Base-by-base conservation (phyloP, 2,113 vertebrate genomes). In the Irena cyanogastra region DNA sequence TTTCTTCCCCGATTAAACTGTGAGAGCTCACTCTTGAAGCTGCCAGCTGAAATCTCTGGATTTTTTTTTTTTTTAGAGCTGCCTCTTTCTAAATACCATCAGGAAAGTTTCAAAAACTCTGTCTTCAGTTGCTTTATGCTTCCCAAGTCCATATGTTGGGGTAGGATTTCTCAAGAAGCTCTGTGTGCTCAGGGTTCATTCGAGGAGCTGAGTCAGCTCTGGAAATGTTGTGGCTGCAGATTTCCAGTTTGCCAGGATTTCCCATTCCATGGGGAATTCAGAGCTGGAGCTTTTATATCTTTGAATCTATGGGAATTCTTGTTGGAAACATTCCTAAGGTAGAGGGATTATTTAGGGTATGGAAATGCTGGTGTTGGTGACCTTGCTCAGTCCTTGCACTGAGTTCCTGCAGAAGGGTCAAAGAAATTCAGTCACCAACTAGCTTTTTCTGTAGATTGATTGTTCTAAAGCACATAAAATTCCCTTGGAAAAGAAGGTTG, bases 161-260 rank as follows among this genome's bases (percentile, higher is more conserved):
- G 18, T 17, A 6, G 63, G 31, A 56, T 39, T 16, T 66, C 15
- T 26, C 12, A 7, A 16, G 49, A 16, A 53, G 30, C 11, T 86
- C 23, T 23, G 0, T 10, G 24, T 23, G 14, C 47, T 41, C 18
- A 5, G 0, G 7, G 11, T 7, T 9, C 7, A 0, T 30, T 11
- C 4, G 3, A 23, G 74, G 50, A 87, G 27, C 54, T 66, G 50
- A 80, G 33, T 68, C 56, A 63, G 47, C 47, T 39, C 16, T 44
- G 57, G 42, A 59, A 91, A 6, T 41, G 13, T 9, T 26, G 2
- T 2, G 10, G 15, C 7, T 44, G n/a, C 53, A 49, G 27, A 10
- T 0, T 12, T 16, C 18, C 30, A 7, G 3, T 45, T 66, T 16
- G 10, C 27, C 5, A 18, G 49, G 31, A 31, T 75, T 54, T 87